Percentiles rank a stretch among this genome's conserved stretches.
These are phyloP conservation scores for Laterallus jamaicensis DNA, from an alignment of 2,113 vertebrate genomes.

Conservation along the genomic window DNA sequence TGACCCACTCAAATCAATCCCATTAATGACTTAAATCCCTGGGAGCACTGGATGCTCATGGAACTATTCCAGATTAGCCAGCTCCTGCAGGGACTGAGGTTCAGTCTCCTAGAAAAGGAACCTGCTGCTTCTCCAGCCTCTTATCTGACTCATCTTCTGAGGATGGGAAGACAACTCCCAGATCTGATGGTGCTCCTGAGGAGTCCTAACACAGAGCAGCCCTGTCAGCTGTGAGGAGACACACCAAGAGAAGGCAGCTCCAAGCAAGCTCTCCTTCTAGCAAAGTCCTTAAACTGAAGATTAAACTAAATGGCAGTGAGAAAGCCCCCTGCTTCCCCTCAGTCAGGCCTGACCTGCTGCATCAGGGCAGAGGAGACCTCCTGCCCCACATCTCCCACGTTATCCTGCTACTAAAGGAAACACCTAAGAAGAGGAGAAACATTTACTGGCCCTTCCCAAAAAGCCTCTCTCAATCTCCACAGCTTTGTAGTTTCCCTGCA, in stretches of 20 bases:
- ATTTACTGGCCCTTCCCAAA: neutral
- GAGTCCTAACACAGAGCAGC: neutral
- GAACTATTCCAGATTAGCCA: neutral
- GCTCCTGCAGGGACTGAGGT: neutral
- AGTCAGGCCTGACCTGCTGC: neutral
- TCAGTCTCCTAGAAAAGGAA: neutral
- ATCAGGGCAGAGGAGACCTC: neutral
- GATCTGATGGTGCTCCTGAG: neutral
- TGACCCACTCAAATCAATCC: neutral
- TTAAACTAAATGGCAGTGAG: neutral
- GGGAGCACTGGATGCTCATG: neutral
- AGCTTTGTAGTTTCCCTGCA: neutral
- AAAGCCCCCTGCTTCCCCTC: neutral
- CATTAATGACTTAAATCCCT: neutral
- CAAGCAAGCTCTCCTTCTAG: neutral
- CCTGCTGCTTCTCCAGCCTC: neutral
- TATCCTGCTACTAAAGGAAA: neutral
- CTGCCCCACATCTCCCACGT: neutral
- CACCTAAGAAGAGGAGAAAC: neutral
- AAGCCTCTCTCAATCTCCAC: neutral
- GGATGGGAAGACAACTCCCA: neutral
- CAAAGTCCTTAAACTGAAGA: neutral
- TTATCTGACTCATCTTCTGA: neutral
- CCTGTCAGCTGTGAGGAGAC: neutral
- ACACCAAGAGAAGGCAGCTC: neutral